Percentiles rank a stretch among this genome's conserved stretches.
These are phyloP conservation scores for Pelecanoides urinatrix DNA, from an alignment of 2,113 vertebrate genomes.

Conservation along the genomic window DNA sequence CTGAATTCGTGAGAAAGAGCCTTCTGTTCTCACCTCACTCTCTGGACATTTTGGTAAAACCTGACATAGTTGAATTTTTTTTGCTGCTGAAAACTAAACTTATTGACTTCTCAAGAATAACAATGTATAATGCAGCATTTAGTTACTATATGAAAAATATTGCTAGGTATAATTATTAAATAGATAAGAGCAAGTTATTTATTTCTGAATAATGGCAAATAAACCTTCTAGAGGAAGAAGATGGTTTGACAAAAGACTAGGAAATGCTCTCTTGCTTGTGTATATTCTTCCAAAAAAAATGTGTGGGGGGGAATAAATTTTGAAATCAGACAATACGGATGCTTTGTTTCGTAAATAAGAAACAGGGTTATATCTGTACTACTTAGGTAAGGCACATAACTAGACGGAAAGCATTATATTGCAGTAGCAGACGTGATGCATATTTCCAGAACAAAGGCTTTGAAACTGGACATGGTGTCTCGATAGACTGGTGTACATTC, in stretches of 20 bases:
- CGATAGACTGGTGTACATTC: background rate
- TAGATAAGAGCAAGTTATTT: background rate
- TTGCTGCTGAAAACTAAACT: background rate
- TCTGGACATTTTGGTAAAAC: background rate
- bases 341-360: background rate
- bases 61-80: background rate
- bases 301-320: background rate
- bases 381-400: background rate
- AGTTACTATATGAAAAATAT: background rate
- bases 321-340: background rate
- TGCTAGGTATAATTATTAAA: background rate
- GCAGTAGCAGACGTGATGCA: background rate
- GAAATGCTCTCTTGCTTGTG: background rate
- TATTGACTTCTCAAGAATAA: background rate
- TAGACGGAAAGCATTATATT: background rate
- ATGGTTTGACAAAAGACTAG: background rate
- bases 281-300: background rate
- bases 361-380: background rate
- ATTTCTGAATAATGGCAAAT: background rate
- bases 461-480: background rate
- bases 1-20: background rate
- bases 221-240: background rate
- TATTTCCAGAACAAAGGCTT: background rate
- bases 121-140: background rate
- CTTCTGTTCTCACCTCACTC: background rate